These are phyloP conservation scores for Ictidomys tridecemlineatus DNA, from an alignment of 2,113 vertebrate genomes.

Conservation along the genomic window DNA sequence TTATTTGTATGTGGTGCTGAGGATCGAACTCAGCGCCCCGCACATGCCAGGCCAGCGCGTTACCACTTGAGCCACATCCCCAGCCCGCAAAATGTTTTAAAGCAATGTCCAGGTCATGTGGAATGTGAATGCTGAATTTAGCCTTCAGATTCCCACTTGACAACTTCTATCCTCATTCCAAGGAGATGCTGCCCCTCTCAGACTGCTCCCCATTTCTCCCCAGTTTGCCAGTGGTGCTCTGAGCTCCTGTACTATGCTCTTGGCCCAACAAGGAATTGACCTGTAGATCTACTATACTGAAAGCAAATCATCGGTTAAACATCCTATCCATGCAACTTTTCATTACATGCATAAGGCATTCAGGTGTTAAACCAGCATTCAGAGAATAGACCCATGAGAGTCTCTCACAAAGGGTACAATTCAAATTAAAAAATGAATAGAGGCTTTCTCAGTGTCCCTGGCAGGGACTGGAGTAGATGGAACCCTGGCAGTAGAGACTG, in stretches of 20 bases:
- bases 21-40: no score
- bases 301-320: not conserved
- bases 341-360: not conserved
- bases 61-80: no score
- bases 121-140: constrained; percentile 10
- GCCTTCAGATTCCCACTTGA: not conserved
- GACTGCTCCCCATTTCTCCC: not conserved
- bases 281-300: not conserved
- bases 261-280: not conserved
- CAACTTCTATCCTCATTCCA: constrained; percentile 14
- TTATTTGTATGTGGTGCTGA: no score
- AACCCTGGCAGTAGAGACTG: not conserved
- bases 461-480: not conserved
- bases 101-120: constrained; percentile 7
- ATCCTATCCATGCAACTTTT: not conserved
- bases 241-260: not conserved
- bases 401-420: not conserved
- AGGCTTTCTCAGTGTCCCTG: not conserved
- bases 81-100: constrained; percentile 46
- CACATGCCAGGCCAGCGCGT: no score
- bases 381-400: not conserved
- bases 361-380: constrained; percentile 6
- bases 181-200: not conserved
- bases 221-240: not conserved
- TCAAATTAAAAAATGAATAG: not conserved